Base-by-base conservation (phyloP, 2,888 invertebrate genomes). In the Ethmia dodecea region DNA sequence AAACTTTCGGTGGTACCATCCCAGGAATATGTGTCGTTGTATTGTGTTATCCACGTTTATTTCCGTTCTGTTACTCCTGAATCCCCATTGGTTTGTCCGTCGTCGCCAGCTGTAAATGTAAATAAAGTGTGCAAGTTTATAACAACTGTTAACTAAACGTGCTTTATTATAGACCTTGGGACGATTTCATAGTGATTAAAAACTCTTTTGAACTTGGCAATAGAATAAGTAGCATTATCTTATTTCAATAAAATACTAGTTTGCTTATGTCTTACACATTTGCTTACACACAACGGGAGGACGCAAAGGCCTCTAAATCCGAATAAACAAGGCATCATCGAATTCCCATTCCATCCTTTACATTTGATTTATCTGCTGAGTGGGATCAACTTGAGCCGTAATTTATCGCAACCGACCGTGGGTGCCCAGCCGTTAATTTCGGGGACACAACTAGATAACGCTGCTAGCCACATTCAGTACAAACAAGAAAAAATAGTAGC, bases 321-420 rank as follows among this genome's bases (percentile, higher is more conserved):
- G 41, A 49, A 54, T 55, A 56, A 55, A 52, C 52, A 57, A 47
- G 59, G 63, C 65, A 69, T 72, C 73, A 77, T 74, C 68, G 71
- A 60, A 68, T 70, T 64, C 66, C 63, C 70, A 70, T 75, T 74
- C 58, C 59, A 60, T 65, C 65, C 64, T 40, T 64, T 62, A 67
- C 73, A 63, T 78, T 76, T 79, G 79, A 79, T 78, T 77, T 79
- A 80, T 80, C 74, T 66, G 64, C 48, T 56, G 61, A 71, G 59
- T 58, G 62, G 75, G 73, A 74, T 79, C 73, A 72, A 63, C 61
- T 64, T 61, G 55, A 64, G 60, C 52, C 46, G 69, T 76, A 73
- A 79, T 79, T 76, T 79, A 79, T 78, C 56, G 70, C 62, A 47
- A 47, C 49, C 51, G 52, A 56, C 48, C 60, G 52, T 44, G 52